Evolutionary conservation across 2,113 vertebrate species (phyloP).

Genomic region (Odobenus rosmarus): DNA sequence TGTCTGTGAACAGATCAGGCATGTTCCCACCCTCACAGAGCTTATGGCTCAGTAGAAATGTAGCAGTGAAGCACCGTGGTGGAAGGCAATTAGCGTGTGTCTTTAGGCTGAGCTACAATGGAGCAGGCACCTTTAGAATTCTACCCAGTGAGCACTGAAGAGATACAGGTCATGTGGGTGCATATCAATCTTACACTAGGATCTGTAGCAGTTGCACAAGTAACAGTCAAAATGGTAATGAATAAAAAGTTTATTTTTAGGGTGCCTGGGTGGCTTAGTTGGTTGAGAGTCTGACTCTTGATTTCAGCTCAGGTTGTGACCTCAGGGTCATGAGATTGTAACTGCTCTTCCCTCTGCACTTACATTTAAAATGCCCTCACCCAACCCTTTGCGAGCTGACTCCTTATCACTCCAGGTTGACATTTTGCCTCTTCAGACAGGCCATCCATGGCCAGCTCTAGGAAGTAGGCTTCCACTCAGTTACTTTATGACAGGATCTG

Average conservation of each 20-base stretch:
- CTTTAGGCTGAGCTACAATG: not conserved
- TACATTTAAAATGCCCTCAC: rapidly evolving
- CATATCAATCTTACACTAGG: not conserved
- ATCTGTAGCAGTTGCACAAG: not conserved
- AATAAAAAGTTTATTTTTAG: not conserved
- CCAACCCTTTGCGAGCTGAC: not conserved
- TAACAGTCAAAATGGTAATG: not conserved
- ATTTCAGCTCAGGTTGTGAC: not conserved
- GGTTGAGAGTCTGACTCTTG: not conserved
- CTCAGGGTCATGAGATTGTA: not conserved
- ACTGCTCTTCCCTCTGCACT: not conserved
- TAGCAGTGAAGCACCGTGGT: not conserved
- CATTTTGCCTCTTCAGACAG: not conserved
- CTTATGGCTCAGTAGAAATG: not conserved
- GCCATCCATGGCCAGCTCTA: not conserved
- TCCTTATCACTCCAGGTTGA: too few species aligned
- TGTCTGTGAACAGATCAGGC: not conserved
- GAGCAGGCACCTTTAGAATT: not conserved
- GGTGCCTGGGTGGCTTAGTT: not conserved
- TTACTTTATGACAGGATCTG: not conserved
- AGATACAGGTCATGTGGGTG: not conserved
- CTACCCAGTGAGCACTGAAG: not conserved
- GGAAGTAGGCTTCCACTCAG: not conserved
- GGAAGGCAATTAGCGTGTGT: not conserved
- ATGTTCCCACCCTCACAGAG: not conserved